Base-by-base conservation (phyloP, 1,140 invertebrate species). In the Drosophila punjabiensis region DNA sequence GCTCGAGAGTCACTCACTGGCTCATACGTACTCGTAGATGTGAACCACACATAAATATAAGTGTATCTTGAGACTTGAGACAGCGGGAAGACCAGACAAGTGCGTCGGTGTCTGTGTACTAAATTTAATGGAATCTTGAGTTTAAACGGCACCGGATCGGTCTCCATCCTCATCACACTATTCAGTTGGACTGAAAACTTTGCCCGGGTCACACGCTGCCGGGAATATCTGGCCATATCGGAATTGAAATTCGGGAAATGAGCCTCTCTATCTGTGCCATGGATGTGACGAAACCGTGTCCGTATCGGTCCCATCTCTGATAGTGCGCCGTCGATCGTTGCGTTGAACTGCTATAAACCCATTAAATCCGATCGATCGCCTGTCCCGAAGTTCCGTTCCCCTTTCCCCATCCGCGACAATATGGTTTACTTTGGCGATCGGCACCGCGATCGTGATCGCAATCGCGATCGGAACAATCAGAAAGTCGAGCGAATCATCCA, bases 351-450 rank as follows among this genome's bases (percentile, higher is more conserved):
- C 24, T 50, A 68, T 71, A 60, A 73, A 61, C 37, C 52, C 55
- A 67, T 59, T 55, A 65, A 56, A 50, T 48, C 43, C 32, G 28
- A 65, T 65, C 32, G 28, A 65, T 65, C 59, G 58, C 11, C 35
- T 39, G 20, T 39, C 28, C 35, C 55, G 35, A 37, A 56, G 20
- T 56, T 58, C 35, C 55, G 53, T 10, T 56, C 52, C 20, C 20
- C 53, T 6, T 56, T 56, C 33, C 53, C 53, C 8, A 16, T 62
- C 39, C 18, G 41, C 33, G 18, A 14, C 39, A 56, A 50, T 18
- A 92, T 92, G 91, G 91, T 92, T 24, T 84, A 92, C 64, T 89
- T 92, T 37, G 85, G 76, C 75, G 73, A 69, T 58, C 73, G 87
- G 45, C 85, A 90, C 61, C 79, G 87, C 43, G 79, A 91, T 73